Conservation (phyloP, 2,797 vertebrate genomes). For the Nannoperca obscura region DNA sequence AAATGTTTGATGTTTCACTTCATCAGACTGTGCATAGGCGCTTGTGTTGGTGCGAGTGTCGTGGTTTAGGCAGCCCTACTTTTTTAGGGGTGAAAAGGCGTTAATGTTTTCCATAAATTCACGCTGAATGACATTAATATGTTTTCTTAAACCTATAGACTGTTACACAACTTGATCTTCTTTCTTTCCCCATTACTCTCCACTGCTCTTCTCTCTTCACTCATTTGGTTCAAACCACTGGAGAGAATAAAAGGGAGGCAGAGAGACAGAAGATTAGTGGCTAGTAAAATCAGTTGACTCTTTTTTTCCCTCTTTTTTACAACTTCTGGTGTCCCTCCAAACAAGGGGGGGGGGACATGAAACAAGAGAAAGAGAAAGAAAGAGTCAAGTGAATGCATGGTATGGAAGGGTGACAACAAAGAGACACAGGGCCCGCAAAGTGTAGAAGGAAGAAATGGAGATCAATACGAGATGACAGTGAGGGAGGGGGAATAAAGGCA, state of each 20-base stretch:
- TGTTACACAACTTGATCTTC: slow-evolving; percentile 34
- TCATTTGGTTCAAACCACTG: slow-evolving; percentile 59
- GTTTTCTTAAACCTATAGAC: slow-evolving; percentile 52
- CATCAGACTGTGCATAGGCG: slow-evolving; percentile 22
- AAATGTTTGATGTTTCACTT: slow-evolving; percentile 43
- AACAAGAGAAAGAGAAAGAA: slow-evolving; percentile 63
- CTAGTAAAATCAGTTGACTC: slow-evolving; percentile 60
- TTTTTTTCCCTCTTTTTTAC: slow-evolving; percentile 52
- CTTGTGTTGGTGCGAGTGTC: slow-evolving; percentile 9
- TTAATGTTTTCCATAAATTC: slow-evolving; percentile 50
- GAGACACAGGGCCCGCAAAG: slow-evolving; percentile 53
- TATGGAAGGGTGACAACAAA: slow-evolving; percentile 63
- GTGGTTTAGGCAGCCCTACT: neutral
- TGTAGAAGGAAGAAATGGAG: slow-evolving; percentile 64
- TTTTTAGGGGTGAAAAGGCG: slow-evolving; percentile 6
- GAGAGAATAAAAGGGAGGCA: slow-evolving; percentile 53
- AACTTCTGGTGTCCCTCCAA: slow-evolving; percentile 62
- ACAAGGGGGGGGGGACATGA: slow-evolving; percentile 44
- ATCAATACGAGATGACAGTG: slow-evolving; percentile 62
- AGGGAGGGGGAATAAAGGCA: slow-evolving; percentile 19
- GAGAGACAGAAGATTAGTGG: slow-evolving; percentile 51
- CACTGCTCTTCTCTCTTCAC: slow-evolving; percentile 28
- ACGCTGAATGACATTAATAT: slow-evolving; percentile 48
- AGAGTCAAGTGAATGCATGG: slow-evolving; percentile 61
- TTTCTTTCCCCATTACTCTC: slow-evolving; percentile 16